A percentile compares a stretch with the other conserved stretches of the same genome.
These are phyloP conservation scores for Sycophaga agraensis DNA, from an alignment of 1,140 invertebrate genomes.

Conservation along the genomic window DNA sequence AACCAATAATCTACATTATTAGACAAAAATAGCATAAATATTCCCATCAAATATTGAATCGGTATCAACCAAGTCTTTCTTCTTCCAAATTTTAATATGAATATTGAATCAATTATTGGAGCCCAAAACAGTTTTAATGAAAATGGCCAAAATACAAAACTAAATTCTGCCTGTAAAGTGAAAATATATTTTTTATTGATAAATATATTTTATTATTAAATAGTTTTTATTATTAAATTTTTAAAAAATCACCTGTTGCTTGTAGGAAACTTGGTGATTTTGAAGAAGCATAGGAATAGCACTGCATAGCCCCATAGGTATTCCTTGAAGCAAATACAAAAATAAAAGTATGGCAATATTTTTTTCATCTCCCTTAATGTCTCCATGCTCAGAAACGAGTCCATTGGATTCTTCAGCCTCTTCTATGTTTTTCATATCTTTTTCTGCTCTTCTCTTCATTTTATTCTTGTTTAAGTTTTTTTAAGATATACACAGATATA, in stretches of 20 bases:
- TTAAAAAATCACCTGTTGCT: constrained; percentile 66
- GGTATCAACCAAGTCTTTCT: constrained; percentile 98
- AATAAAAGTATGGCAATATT: constrained; percentile 87
- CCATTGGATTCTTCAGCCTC: constrained; percentile 21
- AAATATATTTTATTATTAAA: background rate
- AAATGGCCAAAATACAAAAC: constrained; percentile 98
- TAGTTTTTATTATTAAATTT: background rate
- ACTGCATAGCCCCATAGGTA: constrained; percentile 89
- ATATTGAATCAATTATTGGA: constrained; percentile 93
- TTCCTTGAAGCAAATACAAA: constrained; percentile 93
- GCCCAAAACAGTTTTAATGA: constrained; percentile 98
- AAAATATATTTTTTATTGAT: too few relatives aligned
- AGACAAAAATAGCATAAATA: constrained; percentile 85
- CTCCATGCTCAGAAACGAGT: constrained; percentile 46
- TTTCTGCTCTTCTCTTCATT: constrained; percentile 36
- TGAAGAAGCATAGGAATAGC: constrained; percentile 95
- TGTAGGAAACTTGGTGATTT: constrained; percentile 86
- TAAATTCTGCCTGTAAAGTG: constrained; percentile 91
- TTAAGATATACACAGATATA: background rate
- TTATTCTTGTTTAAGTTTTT: background rate
- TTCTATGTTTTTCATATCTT: constrained; percentile 25
- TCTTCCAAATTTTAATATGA: constrained; percentile 79
- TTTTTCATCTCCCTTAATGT: constrained; percentile 70
- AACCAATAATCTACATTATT: constrained; percentile 73
- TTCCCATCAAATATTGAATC: constrained; percentile 81